Evolutionary conservation across 2,888 invertebrate genomes (phyloP), one percentile per base, ranked within the genome.

Genomic region (Scaptomyza polygonia): DNA sequence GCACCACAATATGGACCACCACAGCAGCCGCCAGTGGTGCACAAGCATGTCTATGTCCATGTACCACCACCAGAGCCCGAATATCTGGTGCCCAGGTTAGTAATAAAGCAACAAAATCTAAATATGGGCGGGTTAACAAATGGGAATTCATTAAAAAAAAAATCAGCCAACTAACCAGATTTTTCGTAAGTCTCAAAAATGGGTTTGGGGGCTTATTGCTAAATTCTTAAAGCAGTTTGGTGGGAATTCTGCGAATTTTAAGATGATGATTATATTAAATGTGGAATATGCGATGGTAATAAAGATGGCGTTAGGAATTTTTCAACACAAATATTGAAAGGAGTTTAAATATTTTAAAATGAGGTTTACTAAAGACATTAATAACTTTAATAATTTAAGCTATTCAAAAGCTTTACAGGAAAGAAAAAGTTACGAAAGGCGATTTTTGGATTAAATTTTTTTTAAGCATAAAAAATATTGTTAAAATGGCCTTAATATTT

Each of bases 41-140:
- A 97, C 92, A 97, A 97, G 90, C 97, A 97, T 90, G 97, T 97
- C 12, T 97, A 97, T 92, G 97, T 97, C 16, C 97, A 97, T 91
- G 96, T 97, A 16, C 97, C 97, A 49, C 97, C 97, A 59, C 96
- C 97, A 86, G 97, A 97, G 91, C 95, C 95, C 30, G 96, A 96
- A 87, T 93, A 95, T 88, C 94, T 94, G 36, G 93, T 94, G 18
- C 94, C 95, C 18, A 95, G 93, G 89, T 94, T 90, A 90, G 93
- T 91, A 36, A 36, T 7, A 6, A 45, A 16, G 0, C n/a, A n/a
- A 5, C 5, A 36, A 16, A 30, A 30, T 16, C n/a, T n/a, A n/a
- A 8, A 47, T 30, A 6, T 32, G 21, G 6, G 34, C n/a, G 2
- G 3, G n/a, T 21, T 25, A 11, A 34, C 21, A 11, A 25, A 25